Percentiles rank a stretch among this genome's conserved stretches.
Conservation (phyloP, 2,113 vertebrate genomes). For the Furnarius figulus region DNA sequence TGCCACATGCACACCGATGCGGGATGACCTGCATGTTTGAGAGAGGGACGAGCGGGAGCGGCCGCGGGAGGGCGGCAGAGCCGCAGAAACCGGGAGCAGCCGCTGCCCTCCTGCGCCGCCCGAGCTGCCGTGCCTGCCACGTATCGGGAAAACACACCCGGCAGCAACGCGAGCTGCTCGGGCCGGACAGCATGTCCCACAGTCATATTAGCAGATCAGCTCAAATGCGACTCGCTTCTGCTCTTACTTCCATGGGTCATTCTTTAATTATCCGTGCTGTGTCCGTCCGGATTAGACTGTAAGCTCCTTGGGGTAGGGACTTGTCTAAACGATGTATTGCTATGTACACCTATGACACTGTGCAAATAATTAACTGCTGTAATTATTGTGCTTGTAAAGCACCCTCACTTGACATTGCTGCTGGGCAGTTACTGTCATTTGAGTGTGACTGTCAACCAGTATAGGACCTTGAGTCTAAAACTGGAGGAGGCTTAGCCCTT, state of each 20-base stretch:
- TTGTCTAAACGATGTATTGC: slow-evolving; percentile 42
- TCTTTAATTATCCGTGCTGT: neutral
- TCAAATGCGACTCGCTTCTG: neutral
- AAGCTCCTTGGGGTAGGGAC: slow-evolving; percentile 11
- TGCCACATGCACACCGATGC: neutral
- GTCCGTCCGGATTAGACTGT: slow-evolving; percentile 1
- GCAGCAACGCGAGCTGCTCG: neutral
- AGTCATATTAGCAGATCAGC: neutral
- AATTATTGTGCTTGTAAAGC: neutral
- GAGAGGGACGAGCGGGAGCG: fast-evolving
- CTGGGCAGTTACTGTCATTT: neutral
- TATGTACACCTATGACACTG: slow-evolving; percentile 5
- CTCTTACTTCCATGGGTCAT: neutral
- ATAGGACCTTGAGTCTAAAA: neutral
- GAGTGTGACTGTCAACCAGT: neutral
- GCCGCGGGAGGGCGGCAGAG: slow-evolving; percentile 61
- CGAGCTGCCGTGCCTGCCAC: fast-evolving
- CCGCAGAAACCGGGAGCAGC: neutral
- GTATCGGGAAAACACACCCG: neutral
- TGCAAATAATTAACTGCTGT: slow-evolving; percentile 44
- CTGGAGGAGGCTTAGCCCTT: neutral
- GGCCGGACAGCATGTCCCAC: neutral
- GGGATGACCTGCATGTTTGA: neutral
- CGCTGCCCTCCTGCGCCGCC: fast-evolving
- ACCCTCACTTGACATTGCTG: slow-evolving; percentile 14